phyloP scores from a whole-genome alignment of 2,113 vertebrate species.

The Peromyscus maniculatus region DNA sequence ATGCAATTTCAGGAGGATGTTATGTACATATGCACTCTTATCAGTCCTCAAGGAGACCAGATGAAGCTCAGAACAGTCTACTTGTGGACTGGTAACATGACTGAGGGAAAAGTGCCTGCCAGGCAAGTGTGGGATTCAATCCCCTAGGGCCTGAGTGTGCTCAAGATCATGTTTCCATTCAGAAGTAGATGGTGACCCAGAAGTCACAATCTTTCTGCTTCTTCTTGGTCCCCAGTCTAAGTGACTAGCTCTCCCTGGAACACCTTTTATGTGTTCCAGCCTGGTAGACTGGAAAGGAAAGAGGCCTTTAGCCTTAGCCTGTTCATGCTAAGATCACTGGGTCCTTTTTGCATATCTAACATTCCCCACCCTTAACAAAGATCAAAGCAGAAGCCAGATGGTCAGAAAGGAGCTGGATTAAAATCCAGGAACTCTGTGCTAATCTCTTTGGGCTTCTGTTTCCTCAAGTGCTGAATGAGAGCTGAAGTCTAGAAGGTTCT shows the following conservation, averaged over 20 bases:
- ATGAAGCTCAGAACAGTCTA: not conserved
- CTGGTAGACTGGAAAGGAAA: not conserved
- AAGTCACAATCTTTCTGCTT: not conserved
- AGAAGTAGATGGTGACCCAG: not conserved
- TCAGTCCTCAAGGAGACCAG: not conserved
- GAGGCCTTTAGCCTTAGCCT: not conserved
- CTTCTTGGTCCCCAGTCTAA: not conserved
- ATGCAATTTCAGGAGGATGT: not conserved
- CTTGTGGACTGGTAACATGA: not conserved
- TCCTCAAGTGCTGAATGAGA: slow-evolving; percentile 11
- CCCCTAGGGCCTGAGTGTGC: not conserved
- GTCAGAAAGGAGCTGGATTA: not conserved
- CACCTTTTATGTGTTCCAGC: not conserved
- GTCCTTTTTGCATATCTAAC: not conserved
- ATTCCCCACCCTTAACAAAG: not conserved
- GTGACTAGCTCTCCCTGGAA: not conserved
- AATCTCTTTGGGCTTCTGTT: not conserved
- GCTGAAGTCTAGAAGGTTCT: slow-evolving; percentile 39
- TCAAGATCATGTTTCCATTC: not conserved
- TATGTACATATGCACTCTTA: not conserved
- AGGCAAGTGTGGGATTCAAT: not conserved
- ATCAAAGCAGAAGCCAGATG: not conserved
- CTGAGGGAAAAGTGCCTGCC: not conserved
- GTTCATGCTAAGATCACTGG: not conserved
- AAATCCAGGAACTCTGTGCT: not conserved